These are phyloP conservation scores for Haliclona indistincta DNA, from an alignment of 37 sponge, comb jelly and placozoan species.

Conservation along the genomic window DNA sequence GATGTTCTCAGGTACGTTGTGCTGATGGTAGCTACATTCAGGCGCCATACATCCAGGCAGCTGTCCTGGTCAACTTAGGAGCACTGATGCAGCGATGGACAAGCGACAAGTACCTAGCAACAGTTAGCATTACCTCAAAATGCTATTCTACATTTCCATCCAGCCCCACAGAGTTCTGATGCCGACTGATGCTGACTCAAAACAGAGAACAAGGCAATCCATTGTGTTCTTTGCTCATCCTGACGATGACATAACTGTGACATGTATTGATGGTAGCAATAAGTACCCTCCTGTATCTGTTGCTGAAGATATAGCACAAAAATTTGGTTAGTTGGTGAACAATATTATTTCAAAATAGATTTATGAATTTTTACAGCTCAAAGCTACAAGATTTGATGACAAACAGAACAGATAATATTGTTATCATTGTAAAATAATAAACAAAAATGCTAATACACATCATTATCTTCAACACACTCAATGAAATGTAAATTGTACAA, in stretches of 20 bases:
- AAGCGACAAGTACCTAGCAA: constrained; percentile 57
- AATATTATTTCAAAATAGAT: no score
- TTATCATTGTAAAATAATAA: no score
- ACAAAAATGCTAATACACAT: no score
- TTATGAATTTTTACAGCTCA: no score
- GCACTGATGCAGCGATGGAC: constrained; percentile 79
- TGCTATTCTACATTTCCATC: no score
- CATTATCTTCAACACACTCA: no score
- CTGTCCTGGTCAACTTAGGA: constrained; percentile 72
- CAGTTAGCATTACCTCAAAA: no score
- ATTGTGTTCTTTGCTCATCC: constrained; percentile 80
- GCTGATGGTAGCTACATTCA: constrained; percentile 60
- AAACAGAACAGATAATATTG: no score
- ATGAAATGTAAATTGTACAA: no score
- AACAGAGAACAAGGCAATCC: constrained; percentile 42
- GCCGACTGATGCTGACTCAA: constrained; percentile 37
- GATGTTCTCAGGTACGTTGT: constrained; percentile 31
- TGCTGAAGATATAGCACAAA: constrained; percentile 12
- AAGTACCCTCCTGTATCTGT: constrained; percentile 77
- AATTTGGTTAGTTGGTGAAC: no score
- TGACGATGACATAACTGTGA: constrained; percentile 52
- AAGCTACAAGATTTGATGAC: no score
- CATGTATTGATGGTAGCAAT: constrained; percentile 69
- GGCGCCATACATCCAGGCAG: constrained; percentile 47
- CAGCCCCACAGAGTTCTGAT: constrained; percentile 73